Evolutionary conservation across 1,140 invertebrate genomes (phyloP).

Genomic region (Papilio helenus): DNA sequence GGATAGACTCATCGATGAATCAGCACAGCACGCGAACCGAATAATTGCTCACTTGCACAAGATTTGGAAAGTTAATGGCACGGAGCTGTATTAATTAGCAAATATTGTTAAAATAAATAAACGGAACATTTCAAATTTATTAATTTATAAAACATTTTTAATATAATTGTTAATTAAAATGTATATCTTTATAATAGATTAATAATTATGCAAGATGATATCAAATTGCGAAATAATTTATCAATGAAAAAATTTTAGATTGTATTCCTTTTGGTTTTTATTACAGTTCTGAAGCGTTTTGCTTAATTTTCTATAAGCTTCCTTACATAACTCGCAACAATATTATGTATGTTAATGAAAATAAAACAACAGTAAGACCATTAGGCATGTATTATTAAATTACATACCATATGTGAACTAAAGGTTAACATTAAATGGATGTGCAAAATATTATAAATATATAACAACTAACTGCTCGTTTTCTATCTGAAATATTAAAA

Average conservation of each 20-base stretch:
- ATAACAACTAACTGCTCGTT: too few relatives aligned
- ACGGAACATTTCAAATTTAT: background rate
- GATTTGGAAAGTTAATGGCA: slow-evolving; percentile 64
- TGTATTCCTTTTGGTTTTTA: background rate
- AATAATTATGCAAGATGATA: background rate
- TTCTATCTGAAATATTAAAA: background rate
- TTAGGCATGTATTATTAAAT: background rate
- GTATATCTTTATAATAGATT: too few relatives aligned
- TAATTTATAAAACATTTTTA: background rate
- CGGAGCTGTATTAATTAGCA: slow-evolving; percentile 54
- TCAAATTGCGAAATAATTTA: slow-evolving; percentile 16
- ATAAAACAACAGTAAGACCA: too few relatives aligned
- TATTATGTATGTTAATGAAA: too few relatives aligned
- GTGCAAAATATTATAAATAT: too few relatives aligned
- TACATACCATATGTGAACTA: too few relatives aligned
- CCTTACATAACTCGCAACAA: too few relatives aligned
- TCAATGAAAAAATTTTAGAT: background rate
- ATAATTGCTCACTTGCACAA: slow-evolving; percentile 76
- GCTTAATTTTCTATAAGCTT: too few relatives aligned
- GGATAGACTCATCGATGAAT: slow-evolving; percentile 81
- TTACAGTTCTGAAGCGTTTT: background rate
- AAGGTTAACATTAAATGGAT: too few relatives aligned
- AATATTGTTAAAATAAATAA: slow-evolving; percentile 40
- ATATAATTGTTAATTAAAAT: too few relatives aligned
- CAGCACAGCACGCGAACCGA: slow-evolving; percentile 67